Percentiles rank a stretch among this genome's conserved stretches.
These are phyloP conservation scores for Amphipyra berbera DNA, from an alignment of 2,888 invertebrate species.

Conservation along the genomic window DNA sequence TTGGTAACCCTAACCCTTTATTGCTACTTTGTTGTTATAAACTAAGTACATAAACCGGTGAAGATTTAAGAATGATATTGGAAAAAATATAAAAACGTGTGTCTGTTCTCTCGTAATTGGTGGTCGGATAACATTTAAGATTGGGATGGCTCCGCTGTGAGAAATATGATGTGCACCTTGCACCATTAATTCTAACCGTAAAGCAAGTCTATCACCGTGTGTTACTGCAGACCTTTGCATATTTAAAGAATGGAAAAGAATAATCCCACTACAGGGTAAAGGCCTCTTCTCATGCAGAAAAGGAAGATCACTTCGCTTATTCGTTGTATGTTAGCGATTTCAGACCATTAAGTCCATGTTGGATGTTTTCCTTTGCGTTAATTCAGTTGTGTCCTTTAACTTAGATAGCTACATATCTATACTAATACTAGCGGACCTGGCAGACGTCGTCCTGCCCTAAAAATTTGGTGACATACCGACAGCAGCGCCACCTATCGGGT, in stretches of 20 bases:
- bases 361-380: no score
- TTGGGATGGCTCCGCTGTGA: slow-evolving; percentile 13
- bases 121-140: slow-evolving; percentile 31
- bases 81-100: slow-evolving; percentile 47
- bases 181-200: slow-evolving; percentile 18
- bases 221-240: not conserved
- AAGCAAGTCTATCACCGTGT: not conserved
- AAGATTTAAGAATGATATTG: slow-evolving; percentile 30
- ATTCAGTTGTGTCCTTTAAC: no score
- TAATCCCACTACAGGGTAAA: no score
- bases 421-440: no score
- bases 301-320: no score
- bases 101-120: slow-evolving; percentile 28
- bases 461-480: no score
- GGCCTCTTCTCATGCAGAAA: no score
- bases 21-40: slow-evolving; percentile 24
- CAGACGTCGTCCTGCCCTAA: no score
- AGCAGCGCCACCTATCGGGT: no score
- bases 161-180: slow-evolving; percentile 23
- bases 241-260: no score
- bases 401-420: no score
- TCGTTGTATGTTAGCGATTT: no score
- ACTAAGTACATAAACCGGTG: slow-evolving; percentile 38
- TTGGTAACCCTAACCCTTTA: slow-evolving; percentile 21
- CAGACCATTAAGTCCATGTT: not conserved